Conservation (phyloP, 2,888 invertebrate species). For the Catocala sponsa region DNA sequence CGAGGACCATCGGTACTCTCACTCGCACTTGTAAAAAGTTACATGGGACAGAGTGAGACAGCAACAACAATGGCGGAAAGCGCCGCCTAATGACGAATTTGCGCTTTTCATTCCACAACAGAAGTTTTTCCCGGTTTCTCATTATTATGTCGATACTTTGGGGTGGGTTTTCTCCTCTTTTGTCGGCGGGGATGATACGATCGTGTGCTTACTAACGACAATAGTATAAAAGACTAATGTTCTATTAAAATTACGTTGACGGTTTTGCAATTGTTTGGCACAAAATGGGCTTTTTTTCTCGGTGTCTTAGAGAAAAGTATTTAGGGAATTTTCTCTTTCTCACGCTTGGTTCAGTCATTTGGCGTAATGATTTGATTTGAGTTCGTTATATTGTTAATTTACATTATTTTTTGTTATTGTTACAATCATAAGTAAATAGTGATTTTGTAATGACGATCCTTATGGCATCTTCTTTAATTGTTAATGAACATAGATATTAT, state of each 20-base stretch:
- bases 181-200: slow-evolving; percentile 79
- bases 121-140: slow-evolving; percentile 87
- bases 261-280: slow-evolving; percentile 44
- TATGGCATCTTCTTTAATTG: no score
- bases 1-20: slow-evolving; percentile 81
- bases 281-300: slow-evolving; percentile 52
- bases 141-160: slow-evolving; percentile 86
- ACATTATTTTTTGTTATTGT: no score
- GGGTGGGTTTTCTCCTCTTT: slow-evolving; percentile 77
- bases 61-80: slow-evolving; percentile 84
- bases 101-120: slow-evolving; percentile 88
- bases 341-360: no score
- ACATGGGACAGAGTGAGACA: slow-evolving; percentile 62
- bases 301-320: slow-evolving; percentile 10
- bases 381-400: no score
- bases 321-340: no score
- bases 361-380: no score
- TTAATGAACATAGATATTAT: no score
- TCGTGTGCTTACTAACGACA: slow-evolving; percentile 74
- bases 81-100: slow-evolving; percentile 88
- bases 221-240: slow-evolving; percentile 67
- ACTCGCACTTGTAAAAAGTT: slow-evolving; percentile 57
- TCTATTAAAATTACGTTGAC: slow-evolving; percentile 51
- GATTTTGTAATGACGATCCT: no score
- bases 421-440: no score